Base-by-base conservation (phyloP, 2,797 vertebrate species). In the Scleropages formosus region DNA sequence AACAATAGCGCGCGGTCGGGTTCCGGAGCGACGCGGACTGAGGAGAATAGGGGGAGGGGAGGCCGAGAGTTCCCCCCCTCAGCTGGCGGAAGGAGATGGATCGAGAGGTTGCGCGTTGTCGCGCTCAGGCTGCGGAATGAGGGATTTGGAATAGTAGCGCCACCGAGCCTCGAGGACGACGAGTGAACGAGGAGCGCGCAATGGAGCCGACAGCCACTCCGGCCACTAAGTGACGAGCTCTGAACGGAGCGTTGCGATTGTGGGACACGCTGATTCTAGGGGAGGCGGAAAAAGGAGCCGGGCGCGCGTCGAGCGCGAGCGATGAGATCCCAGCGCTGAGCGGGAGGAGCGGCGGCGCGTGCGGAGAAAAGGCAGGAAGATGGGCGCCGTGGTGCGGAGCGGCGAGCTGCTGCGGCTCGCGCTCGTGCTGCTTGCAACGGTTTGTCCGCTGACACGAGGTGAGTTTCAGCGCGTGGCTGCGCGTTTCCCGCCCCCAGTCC, bases 311-410 rank as follows among this genome's bases (percentile, higher is more conserved):
- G 18, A 18, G 13, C 18, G 15, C 81, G 83, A 76, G 87, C 84
- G 78, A 90, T 92, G 90, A 83, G 85, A 81, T 58, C 18, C 2
- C 74, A 66, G 81, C 87, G 88, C 79, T 91, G 84, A 89, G 77
- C 31, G 31, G 51, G 74, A 80, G 60, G 63, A 78, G 86, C 84
- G 79, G 81, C 86, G 86, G 87, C 83, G 64, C 82, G 24, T 69
- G 67, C 20, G 47, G 44, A 82, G 80, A 80, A 73, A 68, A 78
- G 78, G 77, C 81, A 84, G 87, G 81, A 95, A 93, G 90, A 98
- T 97, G 96, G 93, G 93, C 84, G 93, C 93, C 91, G 92, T 91
- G 80, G 90, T 97, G 87, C 93, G 93, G 91, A 95, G 87, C 84
- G 31, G 92, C 97, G 85, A 87, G 96, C 88, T 91, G 94, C 86